Conservation (phyloP, 2,888 invertebrate genomes). For the Patella pellucida region DNA sequence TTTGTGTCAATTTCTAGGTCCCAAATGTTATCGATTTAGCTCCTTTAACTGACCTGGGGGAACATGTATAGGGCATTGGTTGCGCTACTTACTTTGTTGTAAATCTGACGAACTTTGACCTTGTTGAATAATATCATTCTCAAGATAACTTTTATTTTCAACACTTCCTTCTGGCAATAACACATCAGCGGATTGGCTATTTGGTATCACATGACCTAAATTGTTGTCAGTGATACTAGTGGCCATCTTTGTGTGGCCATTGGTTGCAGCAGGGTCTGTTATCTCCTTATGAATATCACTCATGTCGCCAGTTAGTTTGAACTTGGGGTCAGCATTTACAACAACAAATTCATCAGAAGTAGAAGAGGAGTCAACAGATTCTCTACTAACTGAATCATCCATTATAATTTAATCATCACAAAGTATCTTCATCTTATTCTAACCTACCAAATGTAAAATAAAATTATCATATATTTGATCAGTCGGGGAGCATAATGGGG, state of each 20-base stretch:
- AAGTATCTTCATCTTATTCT: neutral
- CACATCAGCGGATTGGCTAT: slow-evolving; percentile 52
- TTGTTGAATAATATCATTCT: neutral
- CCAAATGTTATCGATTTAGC: no score
- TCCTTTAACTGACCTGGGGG: no score
- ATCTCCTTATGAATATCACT: slow-evolving; percentile 73
- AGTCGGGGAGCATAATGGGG: no score
- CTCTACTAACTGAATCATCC: slow-evolving; percentile 75
- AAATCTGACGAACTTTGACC: no score
- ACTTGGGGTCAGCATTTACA: slow-evolving; percentile 76
- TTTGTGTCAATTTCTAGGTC: no score
- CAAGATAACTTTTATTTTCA: slow-evolving; percentile 6
- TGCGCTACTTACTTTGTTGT: no score
- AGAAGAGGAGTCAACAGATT: slow-evolving; percentile 79
- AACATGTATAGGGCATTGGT: no score
- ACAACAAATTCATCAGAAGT: slow-evolving; percentile 82
- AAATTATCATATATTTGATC: no score
- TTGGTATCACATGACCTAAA: slow-evolving; percentile 27
- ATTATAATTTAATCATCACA: slow-evolving; percentile 43
- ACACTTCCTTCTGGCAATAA: slow-evolving; percentile 30
- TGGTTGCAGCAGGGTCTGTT: slow-evolving; percentile 35
- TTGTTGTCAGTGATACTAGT: slow-evolving; percentile 27
- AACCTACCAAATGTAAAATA: slow-evolving; percentile 1
- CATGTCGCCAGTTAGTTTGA: slow-evolving; percentile 79
- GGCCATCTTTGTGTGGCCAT: slow-evolving; percentile 7